These are phyloP conservation scores for Heterodera filipjevi DNA, from an alignment of 2,888 invertebrate genomes.

Conservation along the genomic window DNA sequence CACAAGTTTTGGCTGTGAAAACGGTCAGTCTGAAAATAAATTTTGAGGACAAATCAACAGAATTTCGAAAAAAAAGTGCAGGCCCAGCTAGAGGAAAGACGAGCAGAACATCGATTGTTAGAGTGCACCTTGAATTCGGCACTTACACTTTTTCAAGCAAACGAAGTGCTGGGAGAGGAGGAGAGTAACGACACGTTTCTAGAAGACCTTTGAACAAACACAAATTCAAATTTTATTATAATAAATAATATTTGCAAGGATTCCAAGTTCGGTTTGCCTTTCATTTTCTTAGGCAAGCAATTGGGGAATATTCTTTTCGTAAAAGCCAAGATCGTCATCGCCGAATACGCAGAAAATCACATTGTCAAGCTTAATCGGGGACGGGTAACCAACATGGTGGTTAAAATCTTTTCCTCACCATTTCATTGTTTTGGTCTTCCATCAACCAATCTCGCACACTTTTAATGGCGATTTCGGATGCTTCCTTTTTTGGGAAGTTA, in stretches of 20 bases:
- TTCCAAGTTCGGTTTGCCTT: neutral
- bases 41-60: conserved; percentile 70
- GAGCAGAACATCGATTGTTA: conserved; percentile 67
- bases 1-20: conserved; percentile 86
- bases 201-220: conserved; percentile 39
- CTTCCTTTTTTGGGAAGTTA: conserved; percentile 75
- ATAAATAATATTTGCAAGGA: conserved; percentile 3
- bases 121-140: conserved; percentile 35
- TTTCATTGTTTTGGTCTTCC: conserved; percentile 9
- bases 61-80: conserved; percentile 67
- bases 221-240: neutral
- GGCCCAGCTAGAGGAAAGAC: conserved; percentile 70
- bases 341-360: conserved; percentile 27
- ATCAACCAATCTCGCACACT: conserved; percentile 24
- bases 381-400: neutral
- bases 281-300: conserved; percentile 9
- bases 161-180: conserved; percentile 27
- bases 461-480: conserved; percentile 21
- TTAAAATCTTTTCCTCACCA: neutral
- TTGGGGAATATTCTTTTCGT: conserved; percentile 17
- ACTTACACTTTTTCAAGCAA: conserved; percentile 28
- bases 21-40: conserved; percentile 76
- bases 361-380: conserved; percentile 10
- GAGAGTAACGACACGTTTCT: conserved; percentile 41
- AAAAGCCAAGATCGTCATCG: conserved; percentile 23